Evolutionary conservation across 2,888 invertebrate species (phyloP).

Genomic region (Spilarctia lutea): DNA sequence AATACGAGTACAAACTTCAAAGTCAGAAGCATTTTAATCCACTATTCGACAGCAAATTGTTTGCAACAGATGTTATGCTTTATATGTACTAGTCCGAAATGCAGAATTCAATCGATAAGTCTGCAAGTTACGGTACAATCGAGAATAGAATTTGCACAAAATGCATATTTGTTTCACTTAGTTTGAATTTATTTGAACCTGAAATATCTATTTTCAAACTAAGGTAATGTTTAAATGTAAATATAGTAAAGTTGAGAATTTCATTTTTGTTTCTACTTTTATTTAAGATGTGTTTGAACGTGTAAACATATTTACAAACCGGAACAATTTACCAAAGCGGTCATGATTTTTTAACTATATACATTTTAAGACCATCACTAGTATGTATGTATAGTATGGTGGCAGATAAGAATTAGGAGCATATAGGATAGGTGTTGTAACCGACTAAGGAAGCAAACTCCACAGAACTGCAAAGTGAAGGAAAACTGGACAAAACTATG

Average conservation of each 20-base stretch:
- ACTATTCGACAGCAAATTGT: not conserved
- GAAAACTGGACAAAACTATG: no score
- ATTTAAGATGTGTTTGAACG: not conserved
- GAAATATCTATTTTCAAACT: not conserved
- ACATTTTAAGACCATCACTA: not conserved
- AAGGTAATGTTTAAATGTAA: not conserved
- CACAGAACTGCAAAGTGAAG: no score
- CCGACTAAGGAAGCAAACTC: no score
- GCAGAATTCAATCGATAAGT: slow-evolving; percentile 39
- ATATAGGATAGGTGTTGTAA: no score
- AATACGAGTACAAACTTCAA: not conserved
- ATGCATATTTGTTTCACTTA: slow-evolving; percentile 49
- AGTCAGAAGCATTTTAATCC: not conserved
- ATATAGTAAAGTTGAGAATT: not conserved
- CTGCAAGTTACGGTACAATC: slow-evolving; percentile 50
- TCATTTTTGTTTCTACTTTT: not conserved
- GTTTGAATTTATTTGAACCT: slow-evolving; percentile 42
- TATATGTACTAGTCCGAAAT: slow-evolving; percentile 25
- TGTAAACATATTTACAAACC: not conserved
- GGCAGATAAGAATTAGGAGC: no score
- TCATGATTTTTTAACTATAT: not conserved
- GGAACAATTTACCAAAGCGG: not conserved
- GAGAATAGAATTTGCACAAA: slow-evolving; percentile 48
- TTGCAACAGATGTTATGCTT: slow-evolving; percentile 2
- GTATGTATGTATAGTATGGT: not conserved